Conservation (phyloP, 2,888 invertebrate genomes). For the Pristionchus maxplancki region DNA sequence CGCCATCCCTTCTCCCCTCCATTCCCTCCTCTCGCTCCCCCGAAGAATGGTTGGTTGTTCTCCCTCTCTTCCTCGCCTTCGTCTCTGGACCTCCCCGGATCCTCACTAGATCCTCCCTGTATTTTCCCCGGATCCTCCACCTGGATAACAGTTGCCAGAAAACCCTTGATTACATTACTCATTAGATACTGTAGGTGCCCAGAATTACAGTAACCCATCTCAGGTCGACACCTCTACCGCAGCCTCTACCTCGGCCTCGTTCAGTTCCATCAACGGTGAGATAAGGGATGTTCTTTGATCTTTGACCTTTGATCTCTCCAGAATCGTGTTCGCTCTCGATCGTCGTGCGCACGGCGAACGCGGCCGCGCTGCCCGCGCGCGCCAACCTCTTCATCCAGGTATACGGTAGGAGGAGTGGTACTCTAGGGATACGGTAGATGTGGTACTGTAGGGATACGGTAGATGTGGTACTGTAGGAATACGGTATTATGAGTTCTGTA, state of each 20-base stretch:
- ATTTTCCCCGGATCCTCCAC: too few relatives aligned
- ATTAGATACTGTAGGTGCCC: too few relatives aligned
- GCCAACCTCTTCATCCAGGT: slow-evolving; percentile 56
- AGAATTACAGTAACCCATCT: too few relatives aligned
- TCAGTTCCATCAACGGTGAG: neutral
- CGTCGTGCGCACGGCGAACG: slow-evolving; percentile 56
- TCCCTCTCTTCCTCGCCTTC: too few relatives aligned
- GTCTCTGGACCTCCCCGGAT: too few relatives aligned
- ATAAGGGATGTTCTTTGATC: neutral
- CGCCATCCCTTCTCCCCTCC: too few relatives aligned
- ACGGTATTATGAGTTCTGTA: neutral
- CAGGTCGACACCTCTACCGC: neutral
- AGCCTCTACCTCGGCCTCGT: neutral
- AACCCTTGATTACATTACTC: too few relatives aligned
- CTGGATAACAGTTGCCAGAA: too few relatives aligned
- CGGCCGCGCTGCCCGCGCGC: slow-evolving; percentile 52
- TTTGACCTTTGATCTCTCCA: slow-evolving; percentile 36
- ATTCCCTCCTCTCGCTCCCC: too few relatives aligned
- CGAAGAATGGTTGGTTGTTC: too few relatives aligned
- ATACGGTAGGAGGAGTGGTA: neutral
- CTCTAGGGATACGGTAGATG: neutral
- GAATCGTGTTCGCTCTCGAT: slow-evolving; percentile 54
- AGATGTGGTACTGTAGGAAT: neutral
- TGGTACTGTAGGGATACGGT: neutral
- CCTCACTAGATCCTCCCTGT: too few relatives aligned